Percentiles rank a stretch among this genome's conserved stretches.
These are phyloP conservation scores for Argopecten irradians DNA, from an alignment of 1,140 invertebrate genomes.

Conservation along the genomic window DNA sequence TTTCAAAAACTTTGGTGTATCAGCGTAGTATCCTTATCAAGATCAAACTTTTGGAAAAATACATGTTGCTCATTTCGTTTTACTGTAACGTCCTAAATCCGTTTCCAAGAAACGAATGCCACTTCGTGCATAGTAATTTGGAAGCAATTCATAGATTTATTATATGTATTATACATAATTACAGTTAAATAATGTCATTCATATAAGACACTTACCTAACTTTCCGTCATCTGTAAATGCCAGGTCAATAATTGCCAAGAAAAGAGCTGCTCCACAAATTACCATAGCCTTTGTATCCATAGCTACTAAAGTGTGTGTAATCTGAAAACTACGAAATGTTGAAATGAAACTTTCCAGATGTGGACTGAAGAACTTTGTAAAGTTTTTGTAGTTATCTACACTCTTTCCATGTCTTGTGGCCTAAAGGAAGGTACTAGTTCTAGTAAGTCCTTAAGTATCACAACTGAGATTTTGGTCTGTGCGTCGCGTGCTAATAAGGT, in stretches of 20 bases:
- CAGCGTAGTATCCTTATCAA: too few relatives aligned
- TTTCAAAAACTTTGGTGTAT: too few relatives aligned
- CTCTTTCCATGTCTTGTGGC: background rate
- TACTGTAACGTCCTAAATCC: too few relatives aligned
- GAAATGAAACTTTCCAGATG: background rate
- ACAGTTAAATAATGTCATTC: too few relatives aligned
- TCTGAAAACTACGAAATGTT: background rate
- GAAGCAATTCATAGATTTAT: too few relatives aligned
- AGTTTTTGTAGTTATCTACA: background rate
- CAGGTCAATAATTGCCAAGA: background rate
- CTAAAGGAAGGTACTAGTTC: background rate
- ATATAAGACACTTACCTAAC: background rate
- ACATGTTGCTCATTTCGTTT: too few relatives aligned
- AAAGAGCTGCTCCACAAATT: background rate
- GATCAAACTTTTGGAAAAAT: too few relatives aligned
- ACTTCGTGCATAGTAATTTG: too few relatives aligned
- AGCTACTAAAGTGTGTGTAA: background rate
- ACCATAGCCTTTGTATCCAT: conserved; percentile 8
- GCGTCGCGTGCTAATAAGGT: background rate
- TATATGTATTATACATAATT: too few relatives aligned
- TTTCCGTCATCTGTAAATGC: background rate
- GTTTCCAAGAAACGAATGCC: too few relatives aligned
- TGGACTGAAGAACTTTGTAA: background rate
- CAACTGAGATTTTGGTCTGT: background rate
- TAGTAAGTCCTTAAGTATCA: background rate